Base-by-base conservation (phyloP, 2,113 vertebrate species). In the Takifugu flavidus region DNA sequence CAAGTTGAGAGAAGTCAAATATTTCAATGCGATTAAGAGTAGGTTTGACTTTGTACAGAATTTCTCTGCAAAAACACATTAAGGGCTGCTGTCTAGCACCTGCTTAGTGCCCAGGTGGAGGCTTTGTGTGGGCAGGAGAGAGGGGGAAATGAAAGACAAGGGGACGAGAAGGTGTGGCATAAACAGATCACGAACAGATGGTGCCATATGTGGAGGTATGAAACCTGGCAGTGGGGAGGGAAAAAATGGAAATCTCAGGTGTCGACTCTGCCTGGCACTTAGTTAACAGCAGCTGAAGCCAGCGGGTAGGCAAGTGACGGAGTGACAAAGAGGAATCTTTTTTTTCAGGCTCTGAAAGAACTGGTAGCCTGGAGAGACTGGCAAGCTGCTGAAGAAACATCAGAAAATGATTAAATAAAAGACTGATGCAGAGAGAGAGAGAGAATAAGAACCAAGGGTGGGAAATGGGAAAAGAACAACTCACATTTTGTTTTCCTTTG, bases 181-280 rank as follows among this genome's bases (percentile, higher is more conserved):
- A 78, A 86, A 82, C 77, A 80, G 62, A 80, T 77, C 75, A 70
- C n/a, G 59, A 89, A 76, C 88, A 89, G 86, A 89, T 87, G 88
- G 88, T 66, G 62, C 25, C 50, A 77, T 75, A 82, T 72, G 78
- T 67, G 70, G 29, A 75, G 72, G 82, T 82, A 79, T 73, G 80
- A 83, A 79, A 76, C 50, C 77, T 83, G 45, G 45, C 45, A 47
- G 14, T n/a, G 45, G 45, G 45, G 45, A n/a, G 45, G 45, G 45
- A n/a, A 58, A 59, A 56, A 57, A 54, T 25, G 34, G 20, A 71
- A 70, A 60, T 81, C 81, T 80, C 64, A 82, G 75, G 73, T 80
- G 69, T 49, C 20, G 72, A 67, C 60, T 74, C 46, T 77, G 77
- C 46, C 76, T 78, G 61, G 57, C 68, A 75, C 68, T 82, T 80